A percentile compares a stretch with the other conserved stretches of the same genome.
Conservation (phyloP, 2,113 vertebrate genomes). For the Siphamia tubifer region DNA sequence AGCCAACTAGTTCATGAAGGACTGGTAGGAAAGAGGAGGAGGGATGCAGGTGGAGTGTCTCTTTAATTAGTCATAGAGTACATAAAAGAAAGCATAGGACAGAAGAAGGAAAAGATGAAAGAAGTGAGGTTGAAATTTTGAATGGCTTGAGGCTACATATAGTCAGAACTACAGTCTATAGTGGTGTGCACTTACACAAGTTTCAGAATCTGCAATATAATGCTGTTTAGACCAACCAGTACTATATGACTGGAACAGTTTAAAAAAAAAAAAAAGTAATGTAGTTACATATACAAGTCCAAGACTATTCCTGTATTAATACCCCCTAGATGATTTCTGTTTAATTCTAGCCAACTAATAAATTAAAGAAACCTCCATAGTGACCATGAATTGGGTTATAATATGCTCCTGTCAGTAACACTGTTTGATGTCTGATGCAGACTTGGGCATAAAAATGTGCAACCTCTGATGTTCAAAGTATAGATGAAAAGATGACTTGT, state of each 20-base stretch:
- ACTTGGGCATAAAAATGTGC: background rate
- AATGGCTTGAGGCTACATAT: background rate
- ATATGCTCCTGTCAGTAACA: background rate
- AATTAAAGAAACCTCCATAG: too few species aligned
- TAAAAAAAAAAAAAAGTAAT: too few species aligned
- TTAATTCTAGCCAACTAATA: too few species aligned
- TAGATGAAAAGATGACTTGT: background rate
- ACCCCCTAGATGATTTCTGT: too few species aligned
- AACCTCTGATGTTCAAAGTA: conserved; percentile 22
- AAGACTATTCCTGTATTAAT: too few species aligned
- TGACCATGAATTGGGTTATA: background rate
- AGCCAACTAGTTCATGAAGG: conserved; percentile 8
- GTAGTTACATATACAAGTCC: too few species aligned
- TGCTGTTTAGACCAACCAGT: background rate
- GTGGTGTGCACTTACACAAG: background rate
- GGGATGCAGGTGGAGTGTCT: conserved; percentile 17
- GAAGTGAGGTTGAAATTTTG: background rate
- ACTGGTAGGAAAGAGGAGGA: background rate
- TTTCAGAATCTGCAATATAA: background rate
- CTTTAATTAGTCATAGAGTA: background rate
- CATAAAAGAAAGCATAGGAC: background rate
- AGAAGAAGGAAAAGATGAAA: background rate
- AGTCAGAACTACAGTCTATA: background rate
- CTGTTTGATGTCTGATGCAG: conserved; percentile 17
- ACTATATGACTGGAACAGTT: too few species aligned